A percentile compares a stretch with the other conserved stretches of the same genome.
These are phyloP conservation scores for Campylomormyrus numenius DNA, from an alignment of 2,113 vertebrate species.

Conservation along the genomic window DNA sequence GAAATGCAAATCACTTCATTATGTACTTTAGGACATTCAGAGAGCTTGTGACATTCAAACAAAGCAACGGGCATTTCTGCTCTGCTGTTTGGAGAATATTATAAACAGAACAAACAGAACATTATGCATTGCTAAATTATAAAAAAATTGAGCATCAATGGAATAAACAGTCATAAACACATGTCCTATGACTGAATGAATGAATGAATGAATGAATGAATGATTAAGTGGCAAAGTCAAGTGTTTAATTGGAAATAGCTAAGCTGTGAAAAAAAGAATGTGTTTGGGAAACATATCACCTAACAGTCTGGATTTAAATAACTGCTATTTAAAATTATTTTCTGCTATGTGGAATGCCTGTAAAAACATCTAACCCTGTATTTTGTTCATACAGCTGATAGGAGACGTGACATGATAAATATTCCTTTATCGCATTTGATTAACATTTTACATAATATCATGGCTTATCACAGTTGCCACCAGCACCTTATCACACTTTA, in stretches of 20 bases:
- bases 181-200: neutral
- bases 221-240: neutral
- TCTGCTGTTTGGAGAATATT: neutral
- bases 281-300: neutral
- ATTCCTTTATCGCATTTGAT: neutral
- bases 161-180: neutral
- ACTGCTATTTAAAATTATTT: neutral
- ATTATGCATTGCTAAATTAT: neutral
- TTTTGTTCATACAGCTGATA: neutral
- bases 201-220: neutral
- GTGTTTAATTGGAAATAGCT: neutral
- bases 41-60: slow-evolving; percentile 65
- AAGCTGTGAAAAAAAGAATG: neutral
- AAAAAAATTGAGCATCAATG: neutral
- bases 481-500: neutral
- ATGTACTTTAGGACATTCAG: slow-evolving; percentile 62
- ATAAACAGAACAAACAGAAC: neutral
- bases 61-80: neutral
- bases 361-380: neutral
- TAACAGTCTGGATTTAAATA: neutral
- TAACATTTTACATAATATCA: slow-evolving; percentile 4
- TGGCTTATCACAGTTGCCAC: neutral
- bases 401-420: neutral
- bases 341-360: neutral
- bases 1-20: slow-evolving; percentile 77